Evolutionary conservation across 2,888 invertebrate genomes (phyloP), one percentile per base, ranked within the genome.

Genomic region (Zhuqinia jingwanae): DNA sequence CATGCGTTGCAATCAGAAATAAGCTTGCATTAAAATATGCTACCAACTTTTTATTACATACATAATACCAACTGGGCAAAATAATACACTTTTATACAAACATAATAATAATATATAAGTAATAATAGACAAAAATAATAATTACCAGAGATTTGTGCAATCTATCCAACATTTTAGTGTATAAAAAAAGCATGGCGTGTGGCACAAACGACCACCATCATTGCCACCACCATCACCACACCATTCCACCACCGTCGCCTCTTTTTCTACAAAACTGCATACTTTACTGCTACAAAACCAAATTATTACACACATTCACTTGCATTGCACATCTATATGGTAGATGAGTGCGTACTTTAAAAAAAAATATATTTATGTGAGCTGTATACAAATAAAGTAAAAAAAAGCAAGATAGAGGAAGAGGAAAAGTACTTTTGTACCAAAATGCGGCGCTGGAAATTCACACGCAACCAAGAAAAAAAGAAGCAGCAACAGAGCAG

Each of bases 111-210:
- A 63, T 60, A 60, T 27, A 60, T 17, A 65, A 36, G 20, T 42
- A 45, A 45, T 22, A 75, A 70, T n/a, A 77, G 68, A 47, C 53
- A 68, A 84, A 53, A 42, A 84, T n/a, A 77, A 77, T 84, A 84
- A 84, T 84, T 84, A 84, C 77, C 77, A 68, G 84, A 84, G 77
- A 84, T 84, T 84, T 84, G 77, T 77, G 84, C 84, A 84, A 84
- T 77, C 77, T 77, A 45, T n/a, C 77, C 25, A 11, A 13, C 60
- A n/a, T n/a, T n/a, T n/a, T n/a, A n/a, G n/a, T n/a, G n/a, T n/a
- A 45, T 50, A 73, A 27, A 56, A n/a, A n/a, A n/a, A n/a, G n/a
- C n/a, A n/a, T n/a, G n/a, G n/a, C n/a, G n/a, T n/a, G n/a, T n/a
- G n/a, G 15, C 17, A 50, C n/a, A 50, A 45, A 42, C 15, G n/a